Percentiles rank a stretch among this genome's conserved stretches.
These are phyloP conservation scores for Tetragnatha versicolor DNA, from an alignment of 1,140 invertebrate species.

Conservation along the genomic window DNA sequence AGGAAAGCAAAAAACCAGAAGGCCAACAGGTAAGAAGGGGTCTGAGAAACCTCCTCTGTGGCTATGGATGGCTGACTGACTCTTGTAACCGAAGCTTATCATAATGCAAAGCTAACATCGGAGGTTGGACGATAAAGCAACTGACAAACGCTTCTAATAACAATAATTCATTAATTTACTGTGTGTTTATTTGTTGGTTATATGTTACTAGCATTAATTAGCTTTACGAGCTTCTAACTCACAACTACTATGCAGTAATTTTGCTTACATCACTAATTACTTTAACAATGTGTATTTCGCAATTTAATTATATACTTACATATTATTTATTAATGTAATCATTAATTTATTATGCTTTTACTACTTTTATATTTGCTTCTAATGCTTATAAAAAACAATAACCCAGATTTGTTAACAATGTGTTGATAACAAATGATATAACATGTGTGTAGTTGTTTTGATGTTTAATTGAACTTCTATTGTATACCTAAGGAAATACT, in stretches of 20 bases:
- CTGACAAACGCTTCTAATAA: conserved; percentile 14
- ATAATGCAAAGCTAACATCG: conserved; percentile 36
- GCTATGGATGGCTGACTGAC: conserved; percentile 16
- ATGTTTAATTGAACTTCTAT: too few species aligned
- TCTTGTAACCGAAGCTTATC: not conserved
- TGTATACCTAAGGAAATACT: too few species aligned
- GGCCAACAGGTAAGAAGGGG: conserved; percentile 47
- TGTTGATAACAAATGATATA: too few species aligned
- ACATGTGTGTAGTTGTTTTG: too few species aligned
- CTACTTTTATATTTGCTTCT: too few species aligned
- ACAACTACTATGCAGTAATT: not conserved
- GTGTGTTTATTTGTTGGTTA: conserved; percentile 1
- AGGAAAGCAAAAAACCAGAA: conserved; percentile 42
- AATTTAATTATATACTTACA: too few species aligned
- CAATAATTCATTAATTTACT: not conserved
- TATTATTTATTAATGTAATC: too few species aligned
- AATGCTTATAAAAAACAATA: too few species aligned
- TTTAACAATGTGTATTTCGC: too few species aligned
- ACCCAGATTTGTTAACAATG: too few species aligned
- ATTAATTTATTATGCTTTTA: too few species aligned
- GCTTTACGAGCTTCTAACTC: conserved; percentile 36
- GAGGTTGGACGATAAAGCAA: not conserved
- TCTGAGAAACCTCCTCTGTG: not conserved
- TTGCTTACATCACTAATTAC: not conserved
- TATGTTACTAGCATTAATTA: conserved; percentile 1